Percentiles rank a stretch among this genome's conserved stretches.
Evolutionary conservation across 2,113 vertebrate species (phyloP).

Genomic region (Otocyon megalotis): DNA sequence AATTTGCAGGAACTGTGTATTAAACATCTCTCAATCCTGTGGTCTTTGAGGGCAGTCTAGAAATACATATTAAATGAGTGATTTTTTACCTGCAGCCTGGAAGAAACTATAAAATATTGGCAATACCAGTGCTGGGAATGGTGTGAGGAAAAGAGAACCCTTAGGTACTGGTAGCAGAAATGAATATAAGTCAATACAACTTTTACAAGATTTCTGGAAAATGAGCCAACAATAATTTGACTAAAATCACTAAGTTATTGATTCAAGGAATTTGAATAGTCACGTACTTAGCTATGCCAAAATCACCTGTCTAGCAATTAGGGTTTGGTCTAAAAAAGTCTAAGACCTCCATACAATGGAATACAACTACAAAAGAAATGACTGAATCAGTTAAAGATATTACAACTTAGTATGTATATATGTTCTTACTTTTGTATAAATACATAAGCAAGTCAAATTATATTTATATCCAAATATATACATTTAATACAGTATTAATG

Average conservation of each 20-base stretch:
- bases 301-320: not conserved
- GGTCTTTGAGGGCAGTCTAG: not conserved
- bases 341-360: not conserved
- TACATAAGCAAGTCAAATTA: not conserved
- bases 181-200: not conserved
- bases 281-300: not conserved
- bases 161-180: not conserved
- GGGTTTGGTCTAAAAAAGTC: not conserved
- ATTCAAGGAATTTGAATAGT: not conserved
- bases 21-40: not conserved
- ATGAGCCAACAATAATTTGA: not conserved
- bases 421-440: not conserved
- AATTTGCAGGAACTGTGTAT: not conserved
- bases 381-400: not conserved
- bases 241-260: not conserved
- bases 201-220: not conserved
- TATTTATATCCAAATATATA: not conserved
- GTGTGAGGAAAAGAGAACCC: not conserved
- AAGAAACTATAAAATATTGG: not conserved
- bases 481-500: not conserved
- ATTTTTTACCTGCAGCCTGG: not conserved
- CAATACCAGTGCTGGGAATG: not conserved
- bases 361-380: not conserved
- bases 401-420: not conserved
- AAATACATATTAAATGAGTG: not conserved